Evolutionary conservation across 2,113 vertebrate genomes (phyloP), one percentile per base, ranked within the genome.

Genomic region (Pandion haliaetus): DNA sequence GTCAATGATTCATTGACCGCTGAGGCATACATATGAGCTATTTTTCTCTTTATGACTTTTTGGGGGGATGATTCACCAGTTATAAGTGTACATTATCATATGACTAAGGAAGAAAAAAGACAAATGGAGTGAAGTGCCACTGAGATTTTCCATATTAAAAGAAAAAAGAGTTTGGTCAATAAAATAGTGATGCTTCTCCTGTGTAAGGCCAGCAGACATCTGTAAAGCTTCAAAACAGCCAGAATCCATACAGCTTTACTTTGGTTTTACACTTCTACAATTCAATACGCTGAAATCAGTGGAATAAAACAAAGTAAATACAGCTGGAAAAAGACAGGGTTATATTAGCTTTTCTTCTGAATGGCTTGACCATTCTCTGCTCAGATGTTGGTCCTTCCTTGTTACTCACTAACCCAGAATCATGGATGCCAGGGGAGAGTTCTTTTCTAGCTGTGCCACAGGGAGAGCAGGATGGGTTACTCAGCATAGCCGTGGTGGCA

Each of bases 31-130:
- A 89, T 86, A 97, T 6, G 47, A 97, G 93, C 95, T 96, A 92
- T 97, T 97, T 97, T 98, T 96, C 96, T 97, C 94, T 97, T 95
- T 91, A 94, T 97, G 95, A 95, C 86, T 96, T 98, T 98, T 97
- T 38, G 17, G 89, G 78, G 87, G 88, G 77, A 97, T 98, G 98
- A 98, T 96, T 98, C 98, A 98, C 87, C 21, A 17, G 90, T 86
- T 92, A 36, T 72, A 96, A 97, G 95, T 97, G 85, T 95, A 92
- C 81, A 91, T 96, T 97, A 93, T 98, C 96, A 93, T 96, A 96
- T 98, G 97, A 98, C 85, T 93, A 61, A 92, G 92, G 92, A 94
- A 96, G 82, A 88, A 88, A 95, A 85, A 88, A 93, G 85, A 86
- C 79, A 95, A 97, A 94, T 85, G 83, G 90, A 95, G 88, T 77